Evolutionary conservation across 2,113 vertebrate species (phyloP).

Genomic region (Trichechus manatus): DNA sequence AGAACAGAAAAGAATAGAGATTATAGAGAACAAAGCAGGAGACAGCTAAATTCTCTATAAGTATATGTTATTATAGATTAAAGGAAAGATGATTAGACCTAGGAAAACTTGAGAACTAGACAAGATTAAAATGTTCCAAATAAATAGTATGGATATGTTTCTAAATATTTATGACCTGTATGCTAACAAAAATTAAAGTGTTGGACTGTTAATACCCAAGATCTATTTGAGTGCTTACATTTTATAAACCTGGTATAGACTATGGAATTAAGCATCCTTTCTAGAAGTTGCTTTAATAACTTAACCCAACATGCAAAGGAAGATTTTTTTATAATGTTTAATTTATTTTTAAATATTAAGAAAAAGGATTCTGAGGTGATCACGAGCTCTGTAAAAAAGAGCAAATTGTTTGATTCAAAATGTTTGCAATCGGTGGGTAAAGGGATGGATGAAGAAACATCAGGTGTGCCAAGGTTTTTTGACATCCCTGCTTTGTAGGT

Average conservation of each 20-base stretch:
- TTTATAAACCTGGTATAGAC: slow-evolving; percentile 24
- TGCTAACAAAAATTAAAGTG: slow-evolving; percentile 49
- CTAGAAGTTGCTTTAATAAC: background rate
- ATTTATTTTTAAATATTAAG: background rate
- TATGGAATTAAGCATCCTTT: slow-evolving; percentile 43
- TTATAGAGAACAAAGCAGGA: background rate
- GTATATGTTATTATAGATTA: slow-evolving; percentile 33
- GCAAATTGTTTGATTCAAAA: background rate
- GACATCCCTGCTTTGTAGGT: background rate
- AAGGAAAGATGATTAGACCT: slow-evolving; percentile 29
- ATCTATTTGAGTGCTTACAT: slow-evolving; percentile 37
- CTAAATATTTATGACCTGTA: slow-evolving; percentile 61
- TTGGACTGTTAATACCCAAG: slow-evolving; percentile 30
- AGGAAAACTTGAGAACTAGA: slow-evolving; percentile 26
- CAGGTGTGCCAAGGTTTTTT: background rate
- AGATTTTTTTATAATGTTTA: slow-evolving; percentile 2
- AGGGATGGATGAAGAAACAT: background rate
- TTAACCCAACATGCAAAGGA: background rate
- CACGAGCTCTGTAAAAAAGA: background rate
- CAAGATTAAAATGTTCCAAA: slow-evolving; percentile 30
- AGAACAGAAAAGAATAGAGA: background rate
- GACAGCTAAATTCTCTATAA: slow-evolving; percentile 4
- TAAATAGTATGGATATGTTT: slow-evolving; percentile 24
- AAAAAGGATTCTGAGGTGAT: slow-evolving; percentile 20
- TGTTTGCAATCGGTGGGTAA: background rate